These are phyloP conservation scores for Phalera bucephala DNA, from an alignment of 2,888 invertebrate species.

Conservation along the genomic window DNA sequence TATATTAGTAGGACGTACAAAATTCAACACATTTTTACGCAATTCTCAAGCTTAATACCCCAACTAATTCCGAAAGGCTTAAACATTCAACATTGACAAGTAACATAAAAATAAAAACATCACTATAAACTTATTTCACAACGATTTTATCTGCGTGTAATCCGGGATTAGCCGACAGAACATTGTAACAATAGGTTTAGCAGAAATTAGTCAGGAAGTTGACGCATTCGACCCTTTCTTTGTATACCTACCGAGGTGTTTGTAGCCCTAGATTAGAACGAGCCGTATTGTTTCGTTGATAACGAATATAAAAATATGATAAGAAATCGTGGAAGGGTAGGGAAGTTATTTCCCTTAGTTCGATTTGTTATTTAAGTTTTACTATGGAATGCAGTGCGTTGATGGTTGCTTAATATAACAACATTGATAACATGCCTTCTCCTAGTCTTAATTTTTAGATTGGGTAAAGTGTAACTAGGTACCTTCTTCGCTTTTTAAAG, in stretches of 20 bases:
- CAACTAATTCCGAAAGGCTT: slow-evolving; percentile 19
- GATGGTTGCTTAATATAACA: too few species aligned
- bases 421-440: too few species aligned
- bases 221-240: slow-evolving; percentile 59
- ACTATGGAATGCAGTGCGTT: too few species aligned
- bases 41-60: slow-evolving; percentile 9
- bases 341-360: too few species aligned
- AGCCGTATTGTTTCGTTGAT: slow-evolving; percentile 57
- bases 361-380: too few species aligned
- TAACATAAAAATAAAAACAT: slow-evolving; percentile 29
- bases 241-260: slow-evolving; percentile 46
- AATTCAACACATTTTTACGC: slow-evolving; percentile 9
- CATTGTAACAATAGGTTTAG: slow-evolving; percentile 38
- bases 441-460: too few species aligned
- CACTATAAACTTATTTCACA: slow-evolving; percentile 36
- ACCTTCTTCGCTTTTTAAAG: too few species aligned
- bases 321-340: slow-evolving; percentile 24
- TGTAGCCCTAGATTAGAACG: slow-evolving; percentile 46
- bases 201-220: slow-evolving; percentile 63
- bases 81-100: slow-evolving; percentile 16
- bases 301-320: slow-evolving; percentile 51
- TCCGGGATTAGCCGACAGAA: slow-evolving; percentile 55
- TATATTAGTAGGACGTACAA: too few species aligned
- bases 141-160: slow-evolving; percentile 52
- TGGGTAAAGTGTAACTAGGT: too few species aligned